Percentiles rank a stretch among this genome's conserved stretches.
Conservation (phyloP, 2,888 invertebrate genomes). For the Nephrotoma guestfalica region DNA sequence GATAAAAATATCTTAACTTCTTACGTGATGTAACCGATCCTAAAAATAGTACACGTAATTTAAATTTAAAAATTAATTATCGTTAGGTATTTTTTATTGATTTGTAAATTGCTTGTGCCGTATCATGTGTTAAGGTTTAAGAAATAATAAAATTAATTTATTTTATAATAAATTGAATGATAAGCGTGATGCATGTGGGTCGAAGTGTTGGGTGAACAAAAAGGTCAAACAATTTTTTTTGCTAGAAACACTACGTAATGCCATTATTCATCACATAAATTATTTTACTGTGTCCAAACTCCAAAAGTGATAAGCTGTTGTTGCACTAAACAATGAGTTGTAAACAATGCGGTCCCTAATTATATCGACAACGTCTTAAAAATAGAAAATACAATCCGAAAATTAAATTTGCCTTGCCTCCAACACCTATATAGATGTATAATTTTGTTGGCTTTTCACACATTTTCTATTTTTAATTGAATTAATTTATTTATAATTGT, state of each 20-base stretch:
- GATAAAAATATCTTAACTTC: background rate
- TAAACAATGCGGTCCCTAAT: background rate
- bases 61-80: too few species aligned
- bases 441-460: background rate
- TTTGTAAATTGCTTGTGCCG: too few species aligned
- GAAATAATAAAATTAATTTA: too few species aligned
- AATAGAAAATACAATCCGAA: background rate
- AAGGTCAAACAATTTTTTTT: too few species aligned
- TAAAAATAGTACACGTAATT: background rate
- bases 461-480: background rate
- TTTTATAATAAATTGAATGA: too few species aligned
- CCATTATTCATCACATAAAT: too few species aligned
- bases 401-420: background rate
- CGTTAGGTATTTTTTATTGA: too few species aligned
- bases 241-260: too few species aligned
- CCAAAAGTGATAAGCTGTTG: background rate
- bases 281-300: background rate
- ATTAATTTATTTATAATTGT: background rate
- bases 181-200: too few species aligned
- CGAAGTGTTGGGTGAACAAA: too few species aligned
- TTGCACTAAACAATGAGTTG: background rate
- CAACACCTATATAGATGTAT: background rate
- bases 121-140: too few species aligned
- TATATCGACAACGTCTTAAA: background rate
- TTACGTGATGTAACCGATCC: background rate